These are phyloP conservation scores for Eristalis arbustorum DNA, from an alignment of 2,888 invertebrate species.

Conservation along the genomic window DNA sequence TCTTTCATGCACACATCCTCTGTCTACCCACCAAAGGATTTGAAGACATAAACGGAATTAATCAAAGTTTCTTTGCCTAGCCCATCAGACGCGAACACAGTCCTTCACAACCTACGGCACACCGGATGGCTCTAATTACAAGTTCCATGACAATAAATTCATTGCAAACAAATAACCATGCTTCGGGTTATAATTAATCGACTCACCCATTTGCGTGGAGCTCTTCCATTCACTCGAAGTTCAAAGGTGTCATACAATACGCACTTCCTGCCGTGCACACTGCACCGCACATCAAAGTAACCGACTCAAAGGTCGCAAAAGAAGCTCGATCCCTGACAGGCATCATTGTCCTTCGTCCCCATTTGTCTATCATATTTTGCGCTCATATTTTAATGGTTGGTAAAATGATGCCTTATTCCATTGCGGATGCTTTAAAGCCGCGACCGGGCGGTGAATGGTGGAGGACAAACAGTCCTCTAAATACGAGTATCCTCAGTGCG, in stretches of 20 bases:
- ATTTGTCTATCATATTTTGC: slow-evolving; percentile 13
- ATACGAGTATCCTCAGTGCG: neutral
- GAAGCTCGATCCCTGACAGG: slow-evolving; percentile 1
- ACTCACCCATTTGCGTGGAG: neutral
- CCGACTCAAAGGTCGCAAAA: neutral
- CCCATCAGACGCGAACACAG: too few species aligned
- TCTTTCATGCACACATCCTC: too few species aligned
- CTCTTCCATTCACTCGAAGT: neutral
- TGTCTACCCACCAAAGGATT: too few species aligned
- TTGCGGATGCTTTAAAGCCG: slow-evolving; percentile 27
- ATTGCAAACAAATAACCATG: neutral
- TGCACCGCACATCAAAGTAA: neutral
- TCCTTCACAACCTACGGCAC: neutral
- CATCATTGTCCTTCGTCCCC: neutral
- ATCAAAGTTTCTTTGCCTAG: too few species aligned
- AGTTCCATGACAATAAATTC: neutral
- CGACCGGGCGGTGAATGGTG: neutral
- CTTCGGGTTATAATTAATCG: neutral
- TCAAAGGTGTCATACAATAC: neutral
- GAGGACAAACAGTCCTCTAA: neutral
- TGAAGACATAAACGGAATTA: too few species aligned
- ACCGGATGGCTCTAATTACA: neutral
- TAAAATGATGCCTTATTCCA: slow-evolving; percentile 36
- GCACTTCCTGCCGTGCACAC: neutral
- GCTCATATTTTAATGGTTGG: slow-evolving; percentile 24